phyloP scores from a whole-genome alignment of 2,797 vertebrate species.

The Sebastolobus alascanus region DNA sequence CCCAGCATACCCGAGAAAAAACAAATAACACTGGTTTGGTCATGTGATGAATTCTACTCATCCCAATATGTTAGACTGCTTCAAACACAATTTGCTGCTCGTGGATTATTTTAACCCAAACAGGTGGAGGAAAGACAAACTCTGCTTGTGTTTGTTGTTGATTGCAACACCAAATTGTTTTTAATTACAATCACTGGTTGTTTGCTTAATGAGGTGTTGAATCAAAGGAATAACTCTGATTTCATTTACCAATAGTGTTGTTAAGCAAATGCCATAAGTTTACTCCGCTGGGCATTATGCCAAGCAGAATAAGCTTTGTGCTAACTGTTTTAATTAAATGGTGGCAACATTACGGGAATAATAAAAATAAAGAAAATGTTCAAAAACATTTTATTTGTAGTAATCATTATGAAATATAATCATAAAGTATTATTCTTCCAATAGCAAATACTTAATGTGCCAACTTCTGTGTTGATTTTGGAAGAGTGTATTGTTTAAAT shows the following conservation, averaged over 20 bases:
- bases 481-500: background rate
- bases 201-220: constrained; percentile 49
- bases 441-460: background rate
- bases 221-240: constrained; percentile 31
- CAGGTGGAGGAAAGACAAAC: constrained; percentile 16
- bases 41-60: constrained; percentile 3
- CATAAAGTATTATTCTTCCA: background rate
- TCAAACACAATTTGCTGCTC: background rate
- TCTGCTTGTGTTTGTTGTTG: constrained; percentile 4
- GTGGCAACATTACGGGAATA: background rate
- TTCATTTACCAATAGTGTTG: constrained; percentile 22
- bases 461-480: background rate
- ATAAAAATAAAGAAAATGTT: constrained; percentile 7
- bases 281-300: background rate
- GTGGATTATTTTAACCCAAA: constrained; percentile 1
- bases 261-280: constrained; percentile 26
- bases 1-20: background rate
- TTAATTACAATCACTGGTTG: constrained; percentile 42
- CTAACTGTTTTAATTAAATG: constrained; percentile 10
- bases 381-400: background rate
- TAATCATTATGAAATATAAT: background rate
- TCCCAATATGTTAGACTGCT: background rate
- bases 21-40: background rate
- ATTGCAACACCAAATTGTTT: constrained; percentile 30
- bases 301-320: background rate